A percentile compares a stretch with the other conserved stretches of the same genome.
phyloP scores from a whole-genome alignment of 2,888 invertebrate genomes.

The Agapostemon virescens region DNA sequence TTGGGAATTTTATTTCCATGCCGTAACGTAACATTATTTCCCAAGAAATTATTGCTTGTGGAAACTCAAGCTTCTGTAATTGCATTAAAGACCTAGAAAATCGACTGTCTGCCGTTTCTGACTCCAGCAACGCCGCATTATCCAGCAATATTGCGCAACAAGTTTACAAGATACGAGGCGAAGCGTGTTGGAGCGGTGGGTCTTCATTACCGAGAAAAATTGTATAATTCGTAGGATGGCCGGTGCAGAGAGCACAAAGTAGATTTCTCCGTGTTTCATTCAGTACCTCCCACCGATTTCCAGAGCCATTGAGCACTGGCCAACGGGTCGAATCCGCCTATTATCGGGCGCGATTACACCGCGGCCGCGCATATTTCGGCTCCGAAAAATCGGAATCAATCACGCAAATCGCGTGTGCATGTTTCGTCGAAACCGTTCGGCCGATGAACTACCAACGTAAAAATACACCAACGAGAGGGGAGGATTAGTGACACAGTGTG shows the following conservation, averaged over 20 bases:
- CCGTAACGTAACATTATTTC: background rate
- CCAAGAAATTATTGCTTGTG: background rate
- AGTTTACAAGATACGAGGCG: background rate
- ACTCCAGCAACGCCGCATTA: background rate
- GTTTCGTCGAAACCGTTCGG: background rate
- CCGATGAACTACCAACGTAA: background rate
- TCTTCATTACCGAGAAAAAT: background rate
- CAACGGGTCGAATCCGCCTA: background rate
- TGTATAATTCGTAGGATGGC: background rate
- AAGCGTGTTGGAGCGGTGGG: background rate
- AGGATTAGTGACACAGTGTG: slow-evolving; percentile 67
- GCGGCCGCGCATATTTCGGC: background rate
- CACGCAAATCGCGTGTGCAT: background rate
- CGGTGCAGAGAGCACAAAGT: too few species aligned
- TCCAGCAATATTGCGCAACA: background rate
- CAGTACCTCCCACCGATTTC: background rate
- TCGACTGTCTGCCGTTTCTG: background rate
- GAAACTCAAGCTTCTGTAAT: background rate
- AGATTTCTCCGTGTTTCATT: background rate
- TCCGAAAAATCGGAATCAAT: background rate
- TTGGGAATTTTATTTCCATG: background rate
- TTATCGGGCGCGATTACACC: slow-evolving; percentile 38
- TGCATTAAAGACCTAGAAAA: background rate
- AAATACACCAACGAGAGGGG: slow-evolving; percentile 20
- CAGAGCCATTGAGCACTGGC: background rate